phyloP scores from a whole-genome alignment of 2,888 invertebrate genomes.

The Thera britannica region DNA sequence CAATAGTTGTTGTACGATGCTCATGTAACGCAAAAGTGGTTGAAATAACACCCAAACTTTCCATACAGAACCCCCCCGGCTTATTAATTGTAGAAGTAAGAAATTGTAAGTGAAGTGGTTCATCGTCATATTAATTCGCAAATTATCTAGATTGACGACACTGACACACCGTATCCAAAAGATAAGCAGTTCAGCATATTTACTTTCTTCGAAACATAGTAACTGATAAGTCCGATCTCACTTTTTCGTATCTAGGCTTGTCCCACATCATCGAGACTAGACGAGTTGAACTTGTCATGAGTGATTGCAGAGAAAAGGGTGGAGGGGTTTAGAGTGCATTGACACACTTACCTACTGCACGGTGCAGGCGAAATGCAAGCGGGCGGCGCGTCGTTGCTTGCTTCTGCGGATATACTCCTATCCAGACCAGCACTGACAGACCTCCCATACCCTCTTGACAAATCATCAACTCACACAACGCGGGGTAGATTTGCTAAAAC shows the following conservation, averaged over 20 bases:
- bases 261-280: conserved; percentile 58
- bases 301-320: conserved; percentile 72
- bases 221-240: conserved; percentile 29
- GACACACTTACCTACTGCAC: conserved; percentile 83
- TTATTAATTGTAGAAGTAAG: neutral
- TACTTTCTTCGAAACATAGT: conserved; percentile 16
- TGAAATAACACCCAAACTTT: no score
- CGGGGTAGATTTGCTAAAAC: conserved; percentile 48
- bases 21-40: neutral
- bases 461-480: conserved; percentile 41
- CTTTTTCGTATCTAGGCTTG: conserved; percentile 48
- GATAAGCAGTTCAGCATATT: conserved; percentile 14
- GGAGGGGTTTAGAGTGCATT: conserved; percentile 80
- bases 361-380: conserved; percentile 79
- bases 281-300: conserved; percentile 76
- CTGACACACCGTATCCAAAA: neutral
- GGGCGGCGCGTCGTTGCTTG: conserved; percentile 64
- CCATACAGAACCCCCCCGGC: no score
- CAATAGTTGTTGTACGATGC: neutral
- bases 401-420: conserved; percentile 65
- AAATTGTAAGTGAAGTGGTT: neutral
- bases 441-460: conserved; percentile 50
- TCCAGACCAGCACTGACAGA: conserved; percentile 62
- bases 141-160: neutral
- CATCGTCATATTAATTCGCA: conserved; percentile 4